A percentile compares a stretch with the other conserved stretches of the same genome.
Conservation (phyloP, 30 jellyfish, hydroid and myxozoan species). For the Turritopsis dohrnii region DNA sequence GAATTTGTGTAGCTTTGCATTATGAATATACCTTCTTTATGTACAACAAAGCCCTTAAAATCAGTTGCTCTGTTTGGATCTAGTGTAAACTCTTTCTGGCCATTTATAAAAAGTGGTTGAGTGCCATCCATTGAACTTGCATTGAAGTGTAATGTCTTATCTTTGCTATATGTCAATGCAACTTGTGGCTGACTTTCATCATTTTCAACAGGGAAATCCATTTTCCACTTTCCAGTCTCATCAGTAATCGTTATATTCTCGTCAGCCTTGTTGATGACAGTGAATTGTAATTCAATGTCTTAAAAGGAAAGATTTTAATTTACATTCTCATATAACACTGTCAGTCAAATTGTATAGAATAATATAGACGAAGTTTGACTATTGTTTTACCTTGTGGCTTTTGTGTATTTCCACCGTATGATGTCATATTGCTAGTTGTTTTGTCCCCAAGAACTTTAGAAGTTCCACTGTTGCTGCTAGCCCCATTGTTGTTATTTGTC, state of each 20-base stretch:
- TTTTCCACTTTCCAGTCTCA: conserved; percentile 36
- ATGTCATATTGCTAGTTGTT: conserved; percentile 31
- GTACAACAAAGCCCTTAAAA: conserved; percentile 47
- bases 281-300: conserved; percentile 29
- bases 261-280: conserved; percentile 32
- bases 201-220: conserved; percentile 40
- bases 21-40: conserved; percentile 45
- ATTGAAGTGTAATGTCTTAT: conserved; percentile 44
- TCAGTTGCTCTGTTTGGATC: conserved; percentile 59
- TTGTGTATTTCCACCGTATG: not conserved
- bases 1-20: not conserved
- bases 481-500: conserved; percentile 41
- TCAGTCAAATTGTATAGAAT: not conserved
- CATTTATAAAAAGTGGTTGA: conserved; percentile 55
- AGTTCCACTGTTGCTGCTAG: conserved; percentile 47
- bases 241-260: conserved; percentile 27
- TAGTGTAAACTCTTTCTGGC: conserved; percentile 46
- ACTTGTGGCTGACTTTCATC: conserved; percentile 36
- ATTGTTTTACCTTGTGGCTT: not conserved
- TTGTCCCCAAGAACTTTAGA: conserved; percentile 21
- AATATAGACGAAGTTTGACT: not conserved
- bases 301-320: not conserved
- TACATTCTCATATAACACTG: not conserved
- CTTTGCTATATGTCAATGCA: conserved; percentile 35
- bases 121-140: conserved; percentile 49